Base-by-base conservation (phyloP, 1,140 invertebrate species). In the Drosophila lowei region DNA sequence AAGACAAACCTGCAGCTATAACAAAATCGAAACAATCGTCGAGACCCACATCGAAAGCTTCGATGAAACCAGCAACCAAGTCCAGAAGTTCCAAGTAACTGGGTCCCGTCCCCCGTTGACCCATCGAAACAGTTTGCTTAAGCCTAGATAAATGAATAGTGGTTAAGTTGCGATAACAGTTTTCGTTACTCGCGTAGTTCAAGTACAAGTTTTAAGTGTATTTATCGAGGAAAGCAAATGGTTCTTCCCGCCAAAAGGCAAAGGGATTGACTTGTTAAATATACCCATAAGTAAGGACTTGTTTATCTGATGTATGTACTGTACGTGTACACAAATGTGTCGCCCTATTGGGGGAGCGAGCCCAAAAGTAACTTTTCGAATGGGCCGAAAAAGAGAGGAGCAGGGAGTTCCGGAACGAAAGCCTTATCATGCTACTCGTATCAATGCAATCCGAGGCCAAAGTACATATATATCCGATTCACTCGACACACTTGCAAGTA, bases 151-250 rank as follows among this genome's bases (percentile, higher is more conserved):
- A 38, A 5, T 59, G 77, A 72, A 59, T 60, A 46, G 44, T 56
- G 73, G 62, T 58, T 74, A 56, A 77, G 48, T 59, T 57, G 56
- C 74, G 77, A 56, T 70, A 72, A 63, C 75, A 65, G 53, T 73
- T 59, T 58, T 56, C 23, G 49, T 59, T 46, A 59, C 49, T 57
- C 50, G 48, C 15, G 34, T 23, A 38, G 34, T 38, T 38, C 9
- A 52, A 52, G 60, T 23, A 41, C 38, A 54, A 71, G 58, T 68
- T 68, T 43, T 16, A 49, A 68, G 68, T 52, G 56, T 43, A 68
- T 68, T 68, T 44, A 56, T 48, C 63, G 43, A 23, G 34, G 34
- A 13, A 38, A 30, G 2, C 7, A 30, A 30, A 38, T 8, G 30
- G 11, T 38, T 38, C 34, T 38, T 38, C 34, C 34, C 34, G 34